These are phyloP conservation scores for Brachyistius frenatus DNA, from an alignment of 2,113 vertebrate species.

Conservation along the genomic window DNA sequence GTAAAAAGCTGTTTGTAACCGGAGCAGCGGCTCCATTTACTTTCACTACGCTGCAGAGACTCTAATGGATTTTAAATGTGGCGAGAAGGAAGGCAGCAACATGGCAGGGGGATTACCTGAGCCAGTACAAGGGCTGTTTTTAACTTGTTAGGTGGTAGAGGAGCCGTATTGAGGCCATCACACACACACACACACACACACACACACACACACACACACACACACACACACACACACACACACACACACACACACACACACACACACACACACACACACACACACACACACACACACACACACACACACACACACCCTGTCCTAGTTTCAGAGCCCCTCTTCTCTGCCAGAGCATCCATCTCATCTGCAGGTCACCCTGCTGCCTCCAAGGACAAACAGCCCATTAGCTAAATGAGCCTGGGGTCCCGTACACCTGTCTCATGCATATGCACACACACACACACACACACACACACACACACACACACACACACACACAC, in stretches of 20 bases:
- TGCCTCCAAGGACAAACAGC: slow-evolving; percentile 79
- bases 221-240: slow-evolving; percentile 8
- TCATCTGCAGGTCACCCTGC: slow-evolving; percentile 73
- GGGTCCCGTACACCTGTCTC: slow-evolving; percentile 69
- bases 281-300: slow-evolving; percentile 8
- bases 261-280: slow-evolving; percentile 11
- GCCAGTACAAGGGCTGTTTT: slow-evolving; percentile 63
- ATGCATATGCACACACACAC: slow-evolving; percentile 31
- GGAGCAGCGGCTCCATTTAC: slow-evolving; percentile 42
- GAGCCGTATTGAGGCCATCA: slow-evolving; percentile 66
- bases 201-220: slow-evolving; percentile 22
- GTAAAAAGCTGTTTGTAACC: slow-evolving; percentile 29
- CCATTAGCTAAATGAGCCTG: slow-evolving; percentile 81
- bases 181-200: slow-evolving; percentile 31
- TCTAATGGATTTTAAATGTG: slow-evolving; percentile 72
- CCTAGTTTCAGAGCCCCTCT: slow-evolving; percentile 64
- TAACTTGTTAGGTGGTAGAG: slow-evolving; percentile 67
- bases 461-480: slow-evolving; percentile 3
- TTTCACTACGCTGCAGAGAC: slow-evolving; percentile 44
- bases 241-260: slow-evolving; percentile 8
- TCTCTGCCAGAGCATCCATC: slow-evolving; percentile 71
- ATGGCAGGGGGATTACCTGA: slow-evolving; percentile 69
- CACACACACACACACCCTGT: slow-evolving; percentile 30
- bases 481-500: neutral
- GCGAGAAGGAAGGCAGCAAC: slow-evolving; percentile 33